These are phyloP conservation scores for Chanos chanos DNA, from an alignment of 2,797 vertebrate genomes.

Conservation along the genomic window DNA sequence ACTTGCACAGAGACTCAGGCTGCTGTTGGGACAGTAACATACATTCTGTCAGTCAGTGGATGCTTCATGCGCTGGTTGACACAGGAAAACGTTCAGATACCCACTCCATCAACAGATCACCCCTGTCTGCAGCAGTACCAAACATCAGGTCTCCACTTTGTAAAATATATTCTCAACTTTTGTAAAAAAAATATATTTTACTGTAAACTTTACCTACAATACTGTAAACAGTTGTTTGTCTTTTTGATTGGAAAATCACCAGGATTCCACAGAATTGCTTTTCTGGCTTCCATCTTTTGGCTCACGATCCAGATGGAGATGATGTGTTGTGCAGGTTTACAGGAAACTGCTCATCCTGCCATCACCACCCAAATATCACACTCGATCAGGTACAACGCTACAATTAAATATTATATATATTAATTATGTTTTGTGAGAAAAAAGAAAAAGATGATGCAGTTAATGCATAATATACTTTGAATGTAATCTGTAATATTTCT, in stretches of 20 bases:
- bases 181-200: neutral
- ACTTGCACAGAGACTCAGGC: constrained; percentile 1
- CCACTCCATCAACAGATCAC: constrained; percentile 25
- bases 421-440: neutral
- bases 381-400: constrained; percentile 22
- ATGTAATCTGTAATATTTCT: too few relatives aligned
- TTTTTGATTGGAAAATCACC: neutral
- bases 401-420: too few relatives aligned
- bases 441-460: neutral
- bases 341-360: constrained; percentile 5
- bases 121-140: constrained; percentile 25
- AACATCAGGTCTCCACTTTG: constrained; percentile 14
- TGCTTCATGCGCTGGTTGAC: constrained; percentile 1
- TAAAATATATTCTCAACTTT: neutral
- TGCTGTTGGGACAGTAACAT: constrained; percentile 35
- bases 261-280: constrained; percentile 46
- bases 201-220: neutral
- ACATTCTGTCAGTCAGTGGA: constrained; percentile 13
- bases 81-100: constrained; percentile 23
- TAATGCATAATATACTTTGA: neutral
- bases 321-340: constrained; percentile 31
- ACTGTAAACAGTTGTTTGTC: neutral
- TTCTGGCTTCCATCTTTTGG: constrained; percentile 23
- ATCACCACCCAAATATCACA: constrained; percentile 21
- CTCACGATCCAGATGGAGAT: constrained; percentile 44